Percentiles rank a stretch among this genome's conserved stretches.
These are phyloP conservation scores for Dascillus cervinus DNA, from an alignment of 2,888 invertebrate species.

Conservation along the genomic window DNA sequence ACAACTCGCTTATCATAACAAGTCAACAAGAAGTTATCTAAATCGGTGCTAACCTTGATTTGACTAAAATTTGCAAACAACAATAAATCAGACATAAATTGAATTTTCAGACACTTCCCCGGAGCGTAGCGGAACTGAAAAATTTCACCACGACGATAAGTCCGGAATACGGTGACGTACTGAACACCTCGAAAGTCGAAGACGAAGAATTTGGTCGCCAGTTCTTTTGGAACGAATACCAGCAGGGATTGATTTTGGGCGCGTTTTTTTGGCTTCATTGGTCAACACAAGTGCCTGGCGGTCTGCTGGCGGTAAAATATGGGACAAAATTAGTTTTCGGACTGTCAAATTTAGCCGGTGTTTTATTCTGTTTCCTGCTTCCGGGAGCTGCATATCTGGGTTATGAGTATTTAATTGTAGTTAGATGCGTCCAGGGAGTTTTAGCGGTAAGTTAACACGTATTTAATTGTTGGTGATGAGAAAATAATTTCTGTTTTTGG, in stretches of 20 bases:
- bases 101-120: too few species aligned
- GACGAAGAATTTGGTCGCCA: slow-evolving; percentile 1
- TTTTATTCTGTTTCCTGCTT: slow-evolving; percentile 56
- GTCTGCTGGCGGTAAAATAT: slow-evolving; percentile 57
- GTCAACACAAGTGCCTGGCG: slow-evolving; percentile 64
- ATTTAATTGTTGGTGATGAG: neutral
- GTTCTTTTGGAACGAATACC: slow-evolving; percentile 56
- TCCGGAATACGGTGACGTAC: too few species aligned
- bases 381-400: slow-evolving; percentile 57
- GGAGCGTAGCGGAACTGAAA: too few species aligned
- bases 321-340: slow-evolving; percentile 69
- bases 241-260: slow-evolving; percentile 56
- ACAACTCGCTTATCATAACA: too few species aligned
- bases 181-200: neutral
- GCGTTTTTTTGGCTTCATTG: slow-evolving; percentile 70
- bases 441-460: slow-evolving; percentile 58
- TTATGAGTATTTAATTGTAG: slow-evolving; percentile 47
- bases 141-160: too few species aligned
- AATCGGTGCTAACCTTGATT: too few species aligned
- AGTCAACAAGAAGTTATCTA: too few species aligned
- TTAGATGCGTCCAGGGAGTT: slow-evolving; percentile 61
- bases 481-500: too few species aligned
- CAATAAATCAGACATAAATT: too few species aligned
- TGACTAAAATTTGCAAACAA: too few species aligned
- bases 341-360: slow-evolving; percentile 54